Conservation (phyloP, 2,113 vertebrate species). For the Alosa alosa region DNA sequence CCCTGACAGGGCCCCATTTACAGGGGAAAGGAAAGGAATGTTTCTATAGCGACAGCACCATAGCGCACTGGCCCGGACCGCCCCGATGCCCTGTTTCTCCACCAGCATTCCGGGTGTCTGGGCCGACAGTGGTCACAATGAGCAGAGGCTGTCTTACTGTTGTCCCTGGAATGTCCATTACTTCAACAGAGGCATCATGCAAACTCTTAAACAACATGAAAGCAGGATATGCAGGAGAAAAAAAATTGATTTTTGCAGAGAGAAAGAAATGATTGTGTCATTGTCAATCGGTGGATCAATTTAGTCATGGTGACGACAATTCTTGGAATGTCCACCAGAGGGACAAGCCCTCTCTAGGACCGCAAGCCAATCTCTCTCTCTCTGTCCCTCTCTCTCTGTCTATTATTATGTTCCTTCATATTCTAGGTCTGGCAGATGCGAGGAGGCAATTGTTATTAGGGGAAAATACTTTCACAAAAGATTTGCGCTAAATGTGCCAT, state of each 20-base stretch:
- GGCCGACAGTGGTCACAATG: background rate
- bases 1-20: conserved; percentile 22
- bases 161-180: background rate
- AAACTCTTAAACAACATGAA: background rate
- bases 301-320: background rate
- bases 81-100: background rate
- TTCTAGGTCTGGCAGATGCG: background rate
- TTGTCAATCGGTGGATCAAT: background rate
- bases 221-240: background rate
- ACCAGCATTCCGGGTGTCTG: background rate
- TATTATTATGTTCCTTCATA: background rate
- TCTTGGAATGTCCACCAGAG: conserved; percentile 1
- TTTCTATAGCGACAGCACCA: conserved; percentile 8
- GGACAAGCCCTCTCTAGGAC: background rate
- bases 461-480: conserved; percentile 12
- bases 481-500: background rate
- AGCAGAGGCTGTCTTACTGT: background rate
- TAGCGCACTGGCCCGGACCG: background rate
- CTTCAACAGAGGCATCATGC: background rate
- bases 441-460: background rate
- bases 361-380: background rate
- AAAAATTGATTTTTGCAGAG: background rate
- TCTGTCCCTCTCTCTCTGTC: background rate
- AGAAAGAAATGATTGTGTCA: background rate
- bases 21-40: background rate